phyloP scores from a whole-genome alignment of 2,888 invertebrate genomes.

The Dynastes maya region DNA sequence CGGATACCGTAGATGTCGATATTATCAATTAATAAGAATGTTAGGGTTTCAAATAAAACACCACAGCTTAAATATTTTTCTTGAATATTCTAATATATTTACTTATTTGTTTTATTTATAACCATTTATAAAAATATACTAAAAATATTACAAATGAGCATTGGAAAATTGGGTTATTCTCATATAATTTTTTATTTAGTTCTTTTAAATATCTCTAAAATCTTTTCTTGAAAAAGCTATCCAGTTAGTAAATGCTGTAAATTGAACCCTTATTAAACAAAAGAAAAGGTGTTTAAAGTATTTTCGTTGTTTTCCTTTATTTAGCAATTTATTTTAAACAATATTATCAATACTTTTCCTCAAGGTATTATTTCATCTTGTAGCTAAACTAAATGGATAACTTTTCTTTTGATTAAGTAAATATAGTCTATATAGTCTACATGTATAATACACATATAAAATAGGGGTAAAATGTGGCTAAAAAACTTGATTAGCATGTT shows the following conservation, averaged over 20 bases:
- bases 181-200: not conserved
- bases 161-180: conserved; percentile 33
- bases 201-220: not conserved
- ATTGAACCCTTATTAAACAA: too few species aligned
- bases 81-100: conserved; percentile 39
- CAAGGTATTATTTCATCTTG: too few species aligned
- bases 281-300: too few species aligned
- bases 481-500: too few species aligned
- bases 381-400: too few species aligned
- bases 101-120: conserved; percentile 1
- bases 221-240: not conserved
- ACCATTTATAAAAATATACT: conserved; percentile 52
- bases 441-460: too few species aligned
- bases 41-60: not conserved
- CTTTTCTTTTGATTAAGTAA: too few species aligned
- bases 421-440: too few species aligned
- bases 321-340: too few species aligned
- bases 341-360: too few species aligned
- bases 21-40: not conserved
- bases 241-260: not conserved
- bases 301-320: too few species aligned
- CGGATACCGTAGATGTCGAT: not conserved
- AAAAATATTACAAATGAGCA: conserved; percentile 52
- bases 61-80: not conserved
- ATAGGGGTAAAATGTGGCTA: too few species aligned